phyloP scores from a whole-genome alignment of 2,113 vertebrate genomes.

The Delphinapterus leucas region DNA sequence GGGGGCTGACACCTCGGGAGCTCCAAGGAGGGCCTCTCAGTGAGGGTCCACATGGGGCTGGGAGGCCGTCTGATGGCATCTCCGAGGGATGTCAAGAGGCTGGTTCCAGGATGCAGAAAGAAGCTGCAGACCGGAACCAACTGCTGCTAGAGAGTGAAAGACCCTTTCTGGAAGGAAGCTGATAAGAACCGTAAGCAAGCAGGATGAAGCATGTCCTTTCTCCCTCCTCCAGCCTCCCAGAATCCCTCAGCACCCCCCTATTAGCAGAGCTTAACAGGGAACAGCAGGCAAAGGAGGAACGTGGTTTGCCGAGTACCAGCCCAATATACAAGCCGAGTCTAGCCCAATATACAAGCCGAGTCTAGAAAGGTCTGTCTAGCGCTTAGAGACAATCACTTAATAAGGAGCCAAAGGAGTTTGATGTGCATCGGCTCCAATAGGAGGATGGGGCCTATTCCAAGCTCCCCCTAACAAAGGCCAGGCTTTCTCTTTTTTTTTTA shows the following conservation, averaged over 20 bases:
- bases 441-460: background rate
- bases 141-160: background rate
- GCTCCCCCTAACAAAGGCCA: background rate
- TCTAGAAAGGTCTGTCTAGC: background rate
- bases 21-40: background rate
- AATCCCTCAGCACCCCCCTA: background rate
- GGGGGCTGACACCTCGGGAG: background rate
- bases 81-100: background rate
- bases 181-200: background rate
- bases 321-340: background rate
- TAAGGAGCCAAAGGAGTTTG: background rate
- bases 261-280: background rate
- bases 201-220: background rate
- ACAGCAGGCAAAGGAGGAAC: background rate
- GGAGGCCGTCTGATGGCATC: background rate
- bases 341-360: background rate
- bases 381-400: background rate
- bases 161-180: background rate
- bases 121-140: background rate
- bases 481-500: background rate
- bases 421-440: background rate
- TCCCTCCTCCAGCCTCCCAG: background rate
- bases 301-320: background rate
- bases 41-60: background rate
- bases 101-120: background rate